Evolutionary conservation across 2,797 vertebrate species (phyloP), one percentile per base, ranked within the genome.

Genomic region (Naso thynnoides): DNA sequence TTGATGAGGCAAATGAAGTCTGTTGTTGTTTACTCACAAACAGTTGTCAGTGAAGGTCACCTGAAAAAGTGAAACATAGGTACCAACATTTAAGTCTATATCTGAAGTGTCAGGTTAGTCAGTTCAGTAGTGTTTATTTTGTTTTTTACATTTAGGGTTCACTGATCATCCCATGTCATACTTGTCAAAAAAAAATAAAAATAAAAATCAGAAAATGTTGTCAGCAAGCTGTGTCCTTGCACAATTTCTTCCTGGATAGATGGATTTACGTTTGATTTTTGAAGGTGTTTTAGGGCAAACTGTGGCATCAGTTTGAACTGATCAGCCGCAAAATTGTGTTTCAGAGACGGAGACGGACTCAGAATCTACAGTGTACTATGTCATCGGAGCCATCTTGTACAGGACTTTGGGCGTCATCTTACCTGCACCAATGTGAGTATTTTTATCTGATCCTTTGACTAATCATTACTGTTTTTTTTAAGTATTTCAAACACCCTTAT

Each of bases 341-440:
- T 45, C 90, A 95, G 97, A 99, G 80, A 88, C 94, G 0, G 97
- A 98, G 5, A 11, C 57, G 0, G 97, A 99, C 36, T 80, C 89
- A 0, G 90, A 91, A 54, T 41, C 88, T 42, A 95, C 97, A 0
- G 88, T 97, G 48, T 96, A 99, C 90, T 99, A 98, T 0, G 97
- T 99, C 86, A 98, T 99, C 2, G 98, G 98, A 81, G 96, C 97
- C 50, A 95, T 99, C 88, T 92, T 99, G 79, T 99, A 97, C 88
- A 95, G 97, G 81, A 99, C 98, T 0, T 89, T 99, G 60, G 96
- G 96, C 31, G 85, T 95, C 81, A 98, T 99, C 91, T 91, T 99
- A 86, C 98, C 98, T 1, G 93, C 95, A 6, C 97, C 97, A 31
- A 95, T 91, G 97, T 98, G 90, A 96, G 96, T 92, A 59, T 6